Evolutionary conservation across 92 coral and sea anemone genomes (phyloP).

Genomic region (Parazoanthus swiftii): DNA sequence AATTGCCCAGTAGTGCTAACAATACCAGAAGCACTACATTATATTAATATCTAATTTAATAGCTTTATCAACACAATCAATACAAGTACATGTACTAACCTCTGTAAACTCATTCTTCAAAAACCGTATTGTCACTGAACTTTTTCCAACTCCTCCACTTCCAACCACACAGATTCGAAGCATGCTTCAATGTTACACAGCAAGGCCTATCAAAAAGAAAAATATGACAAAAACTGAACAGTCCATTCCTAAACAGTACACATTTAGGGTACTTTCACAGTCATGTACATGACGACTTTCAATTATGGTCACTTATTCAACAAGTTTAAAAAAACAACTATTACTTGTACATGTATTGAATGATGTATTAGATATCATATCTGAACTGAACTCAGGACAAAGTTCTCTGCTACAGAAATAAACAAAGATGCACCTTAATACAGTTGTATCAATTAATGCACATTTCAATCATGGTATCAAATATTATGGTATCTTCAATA

Average conservation of each 20-base stretch:
- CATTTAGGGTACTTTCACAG: too few relatives aligned
- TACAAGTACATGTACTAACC: constrained; percentile 47
- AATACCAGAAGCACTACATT: background rate
- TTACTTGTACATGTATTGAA: background rate
- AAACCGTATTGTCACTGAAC: constrained; percentile 95
- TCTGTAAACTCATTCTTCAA: constrained; percentile 96
- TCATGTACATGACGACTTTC: too few relatives aligned
- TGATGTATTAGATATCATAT: background rate
- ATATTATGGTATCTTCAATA: too few relatives aligned
- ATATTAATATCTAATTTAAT: background rate
- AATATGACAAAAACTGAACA: background rate
- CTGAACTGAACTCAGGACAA: background rate
- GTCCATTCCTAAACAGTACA: background rate
- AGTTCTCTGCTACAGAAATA: background rate
- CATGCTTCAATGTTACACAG: constrained; percentile 49
- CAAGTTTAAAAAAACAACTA: too few relatives aligned
- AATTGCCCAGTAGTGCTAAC: too few relatives aligned
- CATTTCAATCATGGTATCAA: too few relatives aligned
- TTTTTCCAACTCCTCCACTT: constrained; percentile 99
- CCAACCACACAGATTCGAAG: constrained; percentile 97
- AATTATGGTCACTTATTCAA: too few relatives aligned
- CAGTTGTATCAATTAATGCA: too few relatives aligned
- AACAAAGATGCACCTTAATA: background rate
- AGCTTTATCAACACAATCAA: background rate
- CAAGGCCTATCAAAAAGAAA: background rate